Base-by-base conservation (phyloP, 2,888 invertebrate species). In the Heliconius erato region DNA sequence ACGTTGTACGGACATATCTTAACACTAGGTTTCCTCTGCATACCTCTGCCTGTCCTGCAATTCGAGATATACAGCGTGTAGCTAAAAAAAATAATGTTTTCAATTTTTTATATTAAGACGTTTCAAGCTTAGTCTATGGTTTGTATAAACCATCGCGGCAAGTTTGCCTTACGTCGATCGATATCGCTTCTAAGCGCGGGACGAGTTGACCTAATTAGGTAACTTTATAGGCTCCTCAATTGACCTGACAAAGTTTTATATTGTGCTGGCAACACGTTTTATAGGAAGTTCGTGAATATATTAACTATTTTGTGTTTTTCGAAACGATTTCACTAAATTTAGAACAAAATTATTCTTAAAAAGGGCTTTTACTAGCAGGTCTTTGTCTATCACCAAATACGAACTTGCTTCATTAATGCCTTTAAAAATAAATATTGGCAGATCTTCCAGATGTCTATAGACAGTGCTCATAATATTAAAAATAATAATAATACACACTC, bases 191-290 rank as follows among this genome's bases (percentile, higher is more conserved):
- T 85, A 84, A 89, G 88, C 92, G 91, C 90, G 91, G 90, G 91
- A 91, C 91, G 90, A 89, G 91, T 89, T 94, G 94, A 94, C 94
- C 95, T 91, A 93, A 94, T 94, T 95, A 92, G 89, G 91, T 89
- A 90, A 93, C 91, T 93, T 93, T 93, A 92, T 91, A 92, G 63
- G 74, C 81, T 44, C 78, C 67, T 78, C 78, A 78, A 78, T 78
- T 78, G 78, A 78, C 78, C 78, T 68, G 28, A 68, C 44, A 68
- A 67, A 78, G 67, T 78, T 78, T 67, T 78, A 68, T 49, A 78
- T 78, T 78, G 23, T 76, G 16, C 35, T 76, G 59, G n/a, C 69
- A 54, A 68, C 54, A 54, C 54, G 59, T 59, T 80, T 74, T 32
- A 35, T 16, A 54, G 9, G 26, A 44, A 44, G n/a, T 72, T 72